phyloP scores from a whole-genome alignment of 2,113 vertebrate genomes.

The Laticauda laticaudata region DNA sequence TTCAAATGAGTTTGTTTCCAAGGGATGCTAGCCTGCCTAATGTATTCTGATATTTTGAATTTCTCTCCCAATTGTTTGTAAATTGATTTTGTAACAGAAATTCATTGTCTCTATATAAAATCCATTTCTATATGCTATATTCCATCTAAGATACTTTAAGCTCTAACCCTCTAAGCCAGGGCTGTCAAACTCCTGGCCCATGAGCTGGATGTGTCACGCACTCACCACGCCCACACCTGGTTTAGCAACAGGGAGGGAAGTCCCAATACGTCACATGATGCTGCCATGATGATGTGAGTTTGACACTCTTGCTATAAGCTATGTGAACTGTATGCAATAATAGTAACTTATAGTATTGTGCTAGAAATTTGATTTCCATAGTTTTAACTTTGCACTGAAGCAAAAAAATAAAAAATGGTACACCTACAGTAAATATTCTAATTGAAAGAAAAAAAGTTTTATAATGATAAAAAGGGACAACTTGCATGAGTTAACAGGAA shows the following conservation, averaged over 20 bases:
- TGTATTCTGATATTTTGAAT: not conserved
- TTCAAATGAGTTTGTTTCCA: not conserved
- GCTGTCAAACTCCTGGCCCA: no score
- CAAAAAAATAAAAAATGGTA: not conserved
- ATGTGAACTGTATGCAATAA: not conserved
- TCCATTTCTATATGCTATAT: not conserved
- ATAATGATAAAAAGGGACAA: not conserved
- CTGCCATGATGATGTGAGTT: no score
- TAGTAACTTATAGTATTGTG: not conserved
- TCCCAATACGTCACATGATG: no score
- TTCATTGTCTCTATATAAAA: not conserved
- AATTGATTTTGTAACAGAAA: not conserved
- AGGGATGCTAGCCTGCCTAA: not conserved
- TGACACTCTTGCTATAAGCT: not conserved
- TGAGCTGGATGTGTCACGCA: no score
- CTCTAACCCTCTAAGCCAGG: not conserved
- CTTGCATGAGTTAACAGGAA: not conserved
- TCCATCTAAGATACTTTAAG: not conserved
- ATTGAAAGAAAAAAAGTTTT: not conserved
- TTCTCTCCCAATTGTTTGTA: not conserved
- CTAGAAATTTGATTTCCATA: not conserved
- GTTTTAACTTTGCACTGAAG: not conserved
- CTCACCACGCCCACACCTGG: no score
- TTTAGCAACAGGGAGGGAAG: no score
- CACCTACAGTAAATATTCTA: not conserved